Percentiles rank a stretch among this genome's conserved stretches.
Evolutionary conservation across 2,797 vertebrate species (phyloP).

Genomic region (Helostoma temminkii): DNA sequence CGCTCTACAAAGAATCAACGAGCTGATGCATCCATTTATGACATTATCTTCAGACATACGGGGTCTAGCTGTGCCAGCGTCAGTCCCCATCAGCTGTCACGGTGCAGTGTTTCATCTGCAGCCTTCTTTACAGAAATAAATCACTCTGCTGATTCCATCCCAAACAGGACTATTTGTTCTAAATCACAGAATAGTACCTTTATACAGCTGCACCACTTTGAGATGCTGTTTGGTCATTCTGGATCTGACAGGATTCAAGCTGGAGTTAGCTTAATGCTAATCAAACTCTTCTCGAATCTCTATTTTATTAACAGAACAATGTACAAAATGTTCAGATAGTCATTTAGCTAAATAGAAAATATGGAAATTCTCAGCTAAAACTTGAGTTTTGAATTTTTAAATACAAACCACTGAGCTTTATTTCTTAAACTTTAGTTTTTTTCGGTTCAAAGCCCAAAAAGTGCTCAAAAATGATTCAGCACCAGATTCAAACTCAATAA

Average conservation of each 20-base stretch:
- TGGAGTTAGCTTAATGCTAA: conserved; percentile 17
- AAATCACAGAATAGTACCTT: neutral
- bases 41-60: neutral
- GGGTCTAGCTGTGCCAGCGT: neutral
- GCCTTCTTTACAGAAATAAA: neutral
- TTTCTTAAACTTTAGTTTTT: neutral
- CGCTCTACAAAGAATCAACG: neutral
- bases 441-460: neutral
- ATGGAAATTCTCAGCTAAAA: neutral
- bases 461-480: neutral
- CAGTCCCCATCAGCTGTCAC: neutral
- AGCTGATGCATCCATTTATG: neutral
- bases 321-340: conserved; percentile 43
- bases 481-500: conserved; percentile 24
- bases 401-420: conserved; percentile 1
- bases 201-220: neutral
- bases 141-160: neutral
- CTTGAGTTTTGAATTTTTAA: conserved; percentile 29
- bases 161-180: neutral
- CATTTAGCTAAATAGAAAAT: conserved; percentile 44
- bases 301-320: conserved; percentile 23
- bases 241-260: neutral
- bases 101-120: neutral
- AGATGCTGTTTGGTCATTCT: neutral
- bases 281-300: neutral